Evolutionary conservation across 2,888 invertebrate genomes (phyloP).

Genomic region (Ectobius pallidus): DNA sequence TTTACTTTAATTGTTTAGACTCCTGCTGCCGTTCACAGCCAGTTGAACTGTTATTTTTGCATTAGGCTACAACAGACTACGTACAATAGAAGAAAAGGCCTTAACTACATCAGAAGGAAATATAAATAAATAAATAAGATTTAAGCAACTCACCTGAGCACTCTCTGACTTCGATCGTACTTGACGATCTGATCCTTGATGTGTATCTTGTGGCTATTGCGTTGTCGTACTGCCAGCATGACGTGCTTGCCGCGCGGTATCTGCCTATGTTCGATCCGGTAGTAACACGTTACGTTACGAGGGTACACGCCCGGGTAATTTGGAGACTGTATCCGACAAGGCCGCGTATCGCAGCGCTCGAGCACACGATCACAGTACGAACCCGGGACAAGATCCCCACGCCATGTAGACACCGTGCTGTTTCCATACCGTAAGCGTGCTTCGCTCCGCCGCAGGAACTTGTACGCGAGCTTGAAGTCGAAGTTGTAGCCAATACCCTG

Average conservation of each 20-base stretch:
- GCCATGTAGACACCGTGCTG: slow-evolving; percentile 72
- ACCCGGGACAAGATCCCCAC: slow-evolving; percentile 75
- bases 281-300: slow-evolving; percentile 79
- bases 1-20: too few species aligned
- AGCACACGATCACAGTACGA: slow-evolving; percentile 83
- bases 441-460: slow-evolving; percentile 77
- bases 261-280: slow-evolving; percentile 65
- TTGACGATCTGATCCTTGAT: slow-evolving; percentile 79
- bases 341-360: slow-evolving; percentile 73
- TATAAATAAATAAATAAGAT: too few species aligned
- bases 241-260: slow-evolving; percentile 75
- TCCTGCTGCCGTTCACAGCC: too few species aligned
- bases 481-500: slow-evolving; percentile 80
- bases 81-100: too few species aligned
- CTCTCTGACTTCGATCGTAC: slow-evolving; percentile 76
- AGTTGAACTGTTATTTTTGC: too few species aligned
- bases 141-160: slow-evolving; percentile 73
- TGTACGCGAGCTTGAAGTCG: slow-evolving; percentile 84
- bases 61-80: too few species aligned
- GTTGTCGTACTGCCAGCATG: slow-evolving; percentile 75
- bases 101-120: too few species aligned
- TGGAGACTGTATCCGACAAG: slow-evolving; percentile 82
- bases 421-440: slow-evolving; percentile 80
- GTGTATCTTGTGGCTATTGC: slow-evolving; percentile 78
- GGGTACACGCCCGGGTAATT: slow-evolving; percentile 92